Evolutionary conservation across 2,113 vertebrate genomes (phyloP).

Genomic region (Platysteira castanea): DNA sequence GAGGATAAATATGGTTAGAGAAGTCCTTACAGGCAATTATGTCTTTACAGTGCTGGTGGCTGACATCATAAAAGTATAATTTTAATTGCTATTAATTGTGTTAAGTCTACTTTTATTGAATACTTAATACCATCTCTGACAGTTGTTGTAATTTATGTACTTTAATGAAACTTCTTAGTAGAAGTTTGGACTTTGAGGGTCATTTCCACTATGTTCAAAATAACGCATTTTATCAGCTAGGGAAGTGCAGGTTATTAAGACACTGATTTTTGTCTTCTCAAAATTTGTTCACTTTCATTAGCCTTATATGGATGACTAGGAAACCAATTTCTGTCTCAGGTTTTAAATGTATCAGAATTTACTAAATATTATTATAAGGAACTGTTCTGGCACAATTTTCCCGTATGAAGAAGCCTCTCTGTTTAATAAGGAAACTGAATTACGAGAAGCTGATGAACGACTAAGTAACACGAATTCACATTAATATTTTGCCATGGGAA

Average conservation of each 20-base stretch:
- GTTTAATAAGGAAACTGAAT: neutral
- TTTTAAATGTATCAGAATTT: neutral
- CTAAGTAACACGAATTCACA: neutral
- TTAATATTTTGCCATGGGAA: neutral
- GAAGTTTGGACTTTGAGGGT: conserved; percentile 71
- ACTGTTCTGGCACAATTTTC: neutral
- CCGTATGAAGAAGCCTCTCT: neutral
- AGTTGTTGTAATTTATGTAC: conserved; percentile 79
- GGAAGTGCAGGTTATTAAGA: conserved; percentile 26
- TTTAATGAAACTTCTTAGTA: conserved; percentile 81
- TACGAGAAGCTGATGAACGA: neutral
- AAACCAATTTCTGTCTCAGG: neutral
- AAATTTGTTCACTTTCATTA: neutral
- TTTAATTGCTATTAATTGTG: conserved; percentile 91
- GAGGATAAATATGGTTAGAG: conserved; percentile 79
- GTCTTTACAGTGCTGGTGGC: conserved; percentile 80
- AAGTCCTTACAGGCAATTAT: conserved; percentile 86
- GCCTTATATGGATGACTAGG: neutral
- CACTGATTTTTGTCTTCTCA: neutral
- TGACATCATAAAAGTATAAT: conserved; percentile 86
- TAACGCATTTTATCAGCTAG: conserved; percentile 54
- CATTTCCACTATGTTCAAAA: conserved; percentile 64
- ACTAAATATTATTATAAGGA: neutral
- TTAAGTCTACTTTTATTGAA: conserved; percentile 84
- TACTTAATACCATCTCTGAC: conserved; percentile 82